Evolutionary conservation across 2,888 invertebrate genomes (phyloP).

Genomic region (Autographa gamma): DNA sequence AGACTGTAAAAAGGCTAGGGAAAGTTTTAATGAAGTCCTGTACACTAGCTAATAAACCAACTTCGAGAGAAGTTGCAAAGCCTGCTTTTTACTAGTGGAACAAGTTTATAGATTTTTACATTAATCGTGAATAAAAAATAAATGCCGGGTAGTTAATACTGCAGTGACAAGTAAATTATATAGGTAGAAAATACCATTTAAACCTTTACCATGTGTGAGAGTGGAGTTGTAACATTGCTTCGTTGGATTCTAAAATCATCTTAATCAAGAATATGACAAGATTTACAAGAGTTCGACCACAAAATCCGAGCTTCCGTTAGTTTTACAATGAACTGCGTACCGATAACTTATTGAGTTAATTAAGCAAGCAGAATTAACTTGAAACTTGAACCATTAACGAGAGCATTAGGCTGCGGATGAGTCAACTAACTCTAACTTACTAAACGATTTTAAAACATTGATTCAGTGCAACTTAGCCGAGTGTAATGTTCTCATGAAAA

Average conservation of each 20-base stretch:
- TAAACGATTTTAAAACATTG: constrained; percentile 57
- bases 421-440: constrained; percentile 49
- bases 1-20: constrained; percentile 53
- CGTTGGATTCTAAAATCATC: background rate
- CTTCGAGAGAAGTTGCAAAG: constrained; percentile 47
- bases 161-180: background rate
- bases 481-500: background rate
- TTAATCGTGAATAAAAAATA: constrained; percentile 43
- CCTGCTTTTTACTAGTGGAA: constrained; percentile 39
- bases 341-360: constrained; percentile 65
- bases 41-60: constrained; percentile 64
- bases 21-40: constrained; percentile 67
- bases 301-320: constrained; percentile 46
- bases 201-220: no score
- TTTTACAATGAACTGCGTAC: constrained; percentile 60
- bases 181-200: no score
- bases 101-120: constrained; percentile 51
- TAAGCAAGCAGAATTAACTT: constrained; percentile 63
- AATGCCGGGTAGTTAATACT: constrained; percentile 16
- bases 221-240: background rate
- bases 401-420: constrained; percentile 61
- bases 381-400: constrained; percentile 69
- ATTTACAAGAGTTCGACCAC: constrained; percentile 13
- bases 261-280: constrained; percentile 8
- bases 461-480: constrained; percentile 43